A percentile compares a stretch with the other conserved stretches of the same genome.
phyloP scores from a whole-genome alignment of 2,113 vertebrate species.

The Maccullochella peelii region DNA sequence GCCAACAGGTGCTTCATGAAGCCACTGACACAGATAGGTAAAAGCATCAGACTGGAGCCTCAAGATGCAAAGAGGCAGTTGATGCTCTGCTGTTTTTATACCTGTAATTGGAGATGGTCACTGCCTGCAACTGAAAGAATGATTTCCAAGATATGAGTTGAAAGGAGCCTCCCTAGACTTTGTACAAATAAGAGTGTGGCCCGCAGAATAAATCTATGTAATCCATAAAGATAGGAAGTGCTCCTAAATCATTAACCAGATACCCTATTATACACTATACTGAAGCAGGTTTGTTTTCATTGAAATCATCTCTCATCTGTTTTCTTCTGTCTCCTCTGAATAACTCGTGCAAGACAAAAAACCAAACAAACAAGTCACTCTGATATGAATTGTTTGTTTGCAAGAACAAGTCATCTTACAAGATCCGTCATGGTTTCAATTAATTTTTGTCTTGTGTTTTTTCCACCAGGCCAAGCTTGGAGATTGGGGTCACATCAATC shows the following conservation, averaged over 20 bases:
- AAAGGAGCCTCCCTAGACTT: constrained; percentile 12
- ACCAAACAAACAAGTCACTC: neutral
- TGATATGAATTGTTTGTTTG: neutral
- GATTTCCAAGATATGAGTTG: constrained; percentile 26
- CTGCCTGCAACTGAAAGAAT: neutral
- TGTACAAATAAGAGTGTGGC: neutral
- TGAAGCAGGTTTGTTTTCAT: neutral
- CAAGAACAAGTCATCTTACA: constrained; percentile 5
- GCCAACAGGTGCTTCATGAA: neutral
- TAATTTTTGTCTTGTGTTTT: neutral
- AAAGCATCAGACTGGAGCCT: constrained; percentile 8
- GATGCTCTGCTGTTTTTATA: neutral
- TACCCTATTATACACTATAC: neutral
- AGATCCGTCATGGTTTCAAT: constrained; percentile 6
- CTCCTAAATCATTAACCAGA: neutral
- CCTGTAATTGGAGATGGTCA: neutral
- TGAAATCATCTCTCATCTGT: neutral
- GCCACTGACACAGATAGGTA: neutral
- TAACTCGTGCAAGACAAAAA: neutral
- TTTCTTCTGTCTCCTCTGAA: neutral
- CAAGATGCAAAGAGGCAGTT: neutral
- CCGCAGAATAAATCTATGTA: neutral
- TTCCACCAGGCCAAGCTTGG: neutral
- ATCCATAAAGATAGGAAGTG: neutral
- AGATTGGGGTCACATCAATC: neutral